Percentiles rank a stretch among this genome's conserved stretches.
phyloP scores from a whole-genome alignment of 1,140 invertebrate species.

The Nymphalis io region DNA sequence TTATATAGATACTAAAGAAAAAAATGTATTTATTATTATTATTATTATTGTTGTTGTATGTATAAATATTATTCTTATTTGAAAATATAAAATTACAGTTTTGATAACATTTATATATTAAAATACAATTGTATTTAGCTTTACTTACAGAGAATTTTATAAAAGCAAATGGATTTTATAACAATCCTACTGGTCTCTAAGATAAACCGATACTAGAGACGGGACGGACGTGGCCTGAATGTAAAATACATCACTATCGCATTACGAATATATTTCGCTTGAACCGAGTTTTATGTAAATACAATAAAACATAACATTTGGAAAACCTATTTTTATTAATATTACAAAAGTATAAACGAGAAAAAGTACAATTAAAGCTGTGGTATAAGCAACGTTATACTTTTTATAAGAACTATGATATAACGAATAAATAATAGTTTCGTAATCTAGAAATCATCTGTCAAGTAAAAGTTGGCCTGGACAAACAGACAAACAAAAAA shows the following conservation, averaged over 20 bases:
- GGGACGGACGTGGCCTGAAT: constrained; percentile 48
- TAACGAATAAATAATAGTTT: too few relatives aligned
- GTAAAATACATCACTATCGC: constrained; percentile 51
- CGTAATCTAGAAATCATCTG: too few relatives aligned
- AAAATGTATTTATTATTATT: too few relatives aligned
- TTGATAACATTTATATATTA: neutral
- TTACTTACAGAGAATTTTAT: constrained; percentile 14
- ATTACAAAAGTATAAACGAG: constrained; percentile 4
- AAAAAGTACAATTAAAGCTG: neutral
- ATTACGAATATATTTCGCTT: constrained; percentile 55
- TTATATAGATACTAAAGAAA: too few relatives aligned
- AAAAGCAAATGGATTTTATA: constrained; percentile 32
- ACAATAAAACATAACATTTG: constrained; percentile 35
- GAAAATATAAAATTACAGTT: too few relatives aligned
- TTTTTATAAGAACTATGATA: too few relatives aligned
- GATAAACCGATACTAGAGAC: constrained; percentile 36
- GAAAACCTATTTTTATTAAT: constrained; percentile 1
- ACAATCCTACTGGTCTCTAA: constrained; percentile 31
- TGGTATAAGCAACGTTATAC: too few relatives aligned
- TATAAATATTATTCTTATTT: too few relatives aligned
- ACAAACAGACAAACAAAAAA: too few relatives aligned
- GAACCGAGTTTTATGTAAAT: constrained; percentile 49
- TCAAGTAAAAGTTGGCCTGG: too few relatives aligned
- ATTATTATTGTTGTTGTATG: too few relatives aligned
- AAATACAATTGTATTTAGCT: neutral